Base-by-base conservation (phyloP, 2,888 invertebrate species). In the Xestia ashworthii region DNA sequence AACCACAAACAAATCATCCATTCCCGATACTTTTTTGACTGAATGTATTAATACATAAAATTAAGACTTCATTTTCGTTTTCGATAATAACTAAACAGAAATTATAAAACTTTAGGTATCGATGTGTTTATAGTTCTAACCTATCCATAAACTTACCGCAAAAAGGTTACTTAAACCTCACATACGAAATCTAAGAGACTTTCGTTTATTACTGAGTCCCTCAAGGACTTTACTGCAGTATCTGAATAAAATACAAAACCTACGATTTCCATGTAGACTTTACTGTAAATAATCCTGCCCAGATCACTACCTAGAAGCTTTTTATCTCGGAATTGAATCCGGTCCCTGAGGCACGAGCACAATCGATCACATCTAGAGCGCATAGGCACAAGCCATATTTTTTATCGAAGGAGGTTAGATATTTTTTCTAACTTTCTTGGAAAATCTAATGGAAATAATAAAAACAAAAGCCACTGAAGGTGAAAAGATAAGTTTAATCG, bases 261-360 rank as follows among this genome's bases (percentile, higher is more conserved):
- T 22, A 66, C 44, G 48, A 3, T 64, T 74, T 65, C 41, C 48
- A 62, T 46, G 55, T 32, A 46, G 46, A 65, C 41, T 50, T 22
- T n/a, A 65, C 64, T 68, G 53, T 69, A 68, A 71, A 74, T 82
- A 81, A 83, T 70, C 50, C 68, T 46, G 69, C 32, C 22, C 25
- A 70, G 71, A 76, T 76, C 76, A 76, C 64, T 58, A 71, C 55
- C n/a, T 32, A 71, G 46, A 62, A 58, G 53, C 48, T 75, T 75
- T 78, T 76, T 84, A 76, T 74, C 82, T 70, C 66, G 71, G 60
- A 83, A 85, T 85, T 86, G 86, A 83, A 85, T 79, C 72, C 44
- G 62, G 70, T 78, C 87, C 74, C 82, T n/a, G 5, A 71, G 85
- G 85, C 65, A 74, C 62, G 65, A 55, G 41, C 64, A 75, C 80